These are phyloP conservation scores for Syrphus vitripennis DNA, from an alignment of 2,888 invertebrate genomes.

Conservation along the genomic window DNA sequence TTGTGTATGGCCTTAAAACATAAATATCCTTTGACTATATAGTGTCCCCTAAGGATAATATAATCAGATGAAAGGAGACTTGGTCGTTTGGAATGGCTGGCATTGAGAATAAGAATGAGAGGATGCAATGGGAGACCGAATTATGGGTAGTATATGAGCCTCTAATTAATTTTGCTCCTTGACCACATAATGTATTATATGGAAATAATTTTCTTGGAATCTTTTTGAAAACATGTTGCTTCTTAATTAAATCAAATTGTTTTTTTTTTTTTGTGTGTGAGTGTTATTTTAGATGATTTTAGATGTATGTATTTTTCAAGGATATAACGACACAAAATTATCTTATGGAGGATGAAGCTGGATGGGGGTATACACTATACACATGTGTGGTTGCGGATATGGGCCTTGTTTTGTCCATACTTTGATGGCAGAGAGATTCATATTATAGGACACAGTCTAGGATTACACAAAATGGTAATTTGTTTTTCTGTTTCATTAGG, in stretches of 20 bases:
- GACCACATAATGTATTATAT: constrained; percentile 67
- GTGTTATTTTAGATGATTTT: not conserved
- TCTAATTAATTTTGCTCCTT: constrained; percentile 68
- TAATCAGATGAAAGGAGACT: not conserved
- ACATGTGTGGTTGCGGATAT: not conserved
- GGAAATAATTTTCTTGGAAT: constrained; percentile 66
- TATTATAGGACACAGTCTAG: not conserved
- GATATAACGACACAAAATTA: not conserved
- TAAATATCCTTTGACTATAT: constrained; percentile 35
- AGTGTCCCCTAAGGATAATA: not conserved
- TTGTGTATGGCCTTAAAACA: constrained; percentile 8
- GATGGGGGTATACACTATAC: too few species aligned
- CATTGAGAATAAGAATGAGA: too few species aligned
- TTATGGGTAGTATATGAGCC: constrained; percentile 4
- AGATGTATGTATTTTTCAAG: not conserved
- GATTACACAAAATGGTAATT: constrained; percentile 56
- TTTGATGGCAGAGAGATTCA: constrained; percentile 2
- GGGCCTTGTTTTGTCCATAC: not conserved
- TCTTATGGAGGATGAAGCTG: not conserved
- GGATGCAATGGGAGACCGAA: not conserved
- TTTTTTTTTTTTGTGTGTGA: not conserved
- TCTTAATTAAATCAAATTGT: constrained; percentile 68
- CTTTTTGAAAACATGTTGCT: constrained; percentile 69
- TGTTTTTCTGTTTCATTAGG: constrained; percentile 34
- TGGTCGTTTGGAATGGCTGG: not conserved